Conservation (phyloP, 2,113 vertebrate genomes). For the Narcine bancroftii region DNA sequence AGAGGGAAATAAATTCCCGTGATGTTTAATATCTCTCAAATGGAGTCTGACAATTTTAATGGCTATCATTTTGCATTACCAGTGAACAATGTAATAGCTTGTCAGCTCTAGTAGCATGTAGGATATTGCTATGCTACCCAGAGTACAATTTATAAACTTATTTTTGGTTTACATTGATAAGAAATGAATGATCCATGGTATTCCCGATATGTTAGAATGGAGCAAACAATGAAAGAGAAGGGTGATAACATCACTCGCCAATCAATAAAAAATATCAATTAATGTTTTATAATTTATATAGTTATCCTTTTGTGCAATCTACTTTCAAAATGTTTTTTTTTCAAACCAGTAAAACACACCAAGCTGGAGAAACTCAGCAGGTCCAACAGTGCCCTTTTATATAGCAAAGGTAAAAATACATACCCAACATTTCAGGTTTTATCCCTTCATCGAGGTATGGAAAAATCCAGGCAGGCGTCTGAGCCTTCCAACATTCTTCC, state of each 20-base stretch:
- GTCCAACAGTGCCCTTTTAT: too few relatives aligned
- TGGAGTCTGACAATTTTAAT: background rate
- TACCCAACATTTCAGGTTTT: too few relatives aligned
- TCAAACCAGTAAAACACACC: too few relatives aligned
- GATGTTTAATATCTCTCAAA: slow-evolving; percentile 14
- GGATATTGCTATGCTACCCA: background rate
- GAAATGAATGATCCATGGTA: background rate
- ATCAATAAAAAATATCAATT: background rate
- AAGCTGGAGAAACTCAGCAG: too few relatives aligned
- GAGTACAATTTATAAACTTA: background rate
- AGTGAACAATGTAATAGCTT: background rate
- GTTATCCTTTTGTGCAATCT: background rate
- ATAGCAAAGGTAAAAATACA: too few relatives aligned
- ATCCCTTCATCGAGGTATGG: too few relatives aligned
- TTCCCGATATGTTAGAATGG: background rate
- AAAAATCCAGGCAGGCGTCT: too few relatives aligned
- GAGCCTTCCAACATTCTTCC: too few relatives aligned
- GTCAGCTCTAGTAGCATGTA: background rate
- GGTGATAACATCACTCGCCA: background rate
- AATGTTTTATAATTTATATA: background rate
- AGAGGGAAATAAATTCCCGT: background rate
- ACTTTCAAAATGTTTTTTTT: background rate
- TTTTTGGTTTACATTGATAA: background rate
- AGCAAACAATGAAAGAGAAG: background rate
- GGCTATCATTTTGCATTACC: background rate